phyloP scores from a whole-genome alignment of 2,888 invertebrate genomes.

The Antheraea yamamai region DNA sequence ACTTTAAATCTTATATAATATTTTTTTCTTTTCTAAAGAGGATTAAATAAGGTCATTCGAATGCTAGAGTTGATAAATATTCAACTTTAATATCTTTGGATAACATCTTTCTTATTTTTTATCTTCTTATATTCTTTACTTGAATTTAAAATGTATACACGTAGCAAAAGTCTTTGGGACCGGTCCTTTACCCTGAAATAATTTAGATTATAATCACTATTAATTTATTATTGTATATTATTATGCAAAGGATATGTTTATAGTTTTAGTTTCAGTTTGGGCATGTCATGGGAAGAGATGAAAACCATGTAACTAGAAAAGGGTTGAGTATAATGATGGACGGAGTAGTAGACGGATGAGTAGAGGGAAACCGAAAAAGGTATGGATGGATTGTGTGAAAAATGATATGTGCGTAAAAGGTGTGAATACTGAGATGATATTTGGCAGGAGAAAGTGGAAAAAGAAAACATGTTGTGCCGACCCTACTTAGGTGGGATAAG shows the following conservation, averaged over 20 bases:
- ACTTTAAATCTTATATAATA: conserved; percentile 40
- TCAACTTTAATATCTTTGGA: not conserved
- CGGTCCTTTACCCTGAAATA: not conserved
- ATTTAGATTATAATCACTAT: not conserved
- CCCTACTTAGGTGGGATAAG: too few species aligned
- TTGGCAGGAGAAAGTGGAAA: too few species aligned
- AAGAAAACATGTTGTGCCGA: too few species aligned
- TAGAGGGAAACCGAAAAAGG: too few species aligned
- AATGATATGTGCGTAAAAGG: too few species aligned
- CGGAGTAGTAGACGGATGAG: too few species aligned
- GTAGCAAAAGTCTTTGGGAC: not conserved
- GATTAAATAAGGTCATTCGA: conserved; percentile 30
- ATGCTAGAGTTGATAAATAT: conserved; percentile 18
- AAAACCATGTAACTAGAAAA: too few species aligned
- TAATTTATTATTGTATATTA: not conserved
- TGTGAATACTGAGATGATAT: too few species aligned
- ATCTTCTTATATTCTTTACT: not conserved
- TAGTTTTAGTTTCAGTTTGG: too few species aligned
- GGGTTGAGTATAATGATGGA: too few species aligned
- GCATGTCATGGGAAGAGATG: too few species aligned
- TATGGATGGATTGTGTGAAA: too few species aligned
- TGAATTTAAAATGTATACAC: not conserved
- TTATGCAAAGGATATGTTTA: not conserved
- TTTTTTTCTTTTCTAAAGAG: conserved; percentile 31
- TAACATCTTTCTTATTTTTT: not conserved